Evolutionary conservation across 2,113 vertebrate genomes (phyloP), one percentile per base, ranked within the genome.

Genomic region (Phylloscopus whistleri): DNA sequence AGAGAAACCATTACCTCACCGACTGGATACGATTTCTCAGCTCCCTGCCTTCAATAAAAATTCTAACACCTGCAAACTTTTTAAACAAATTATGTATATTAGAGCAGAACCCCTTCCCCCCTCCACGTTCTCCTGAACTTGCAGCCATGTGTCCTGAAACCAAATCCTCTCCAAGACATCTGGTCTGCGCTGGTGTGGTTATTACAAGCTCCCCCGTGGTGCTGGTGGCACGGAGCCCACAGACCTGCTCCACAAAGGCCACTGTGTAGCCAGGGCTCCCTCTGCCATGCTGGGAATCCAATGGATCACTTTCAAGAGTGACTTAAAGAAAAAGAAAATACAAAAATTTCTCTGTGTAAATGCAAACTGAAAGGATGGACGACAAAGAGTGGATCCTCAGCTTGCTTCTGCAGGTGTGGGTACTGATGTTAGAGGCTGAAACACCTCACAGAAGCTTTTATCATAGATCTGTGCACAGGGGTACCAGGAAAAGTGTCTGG

Each of bases 21-120:
- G 0, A 56, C 76, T 89, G 80, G 51, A 78, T 89, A 55, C 7
- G 55, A 76, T 74, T 92, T 94, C 88, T 89, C 93, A 92, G 90
- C 92, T 94, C 95, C 73, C 69, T 35, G 56, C 86, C 86, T 96
- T 93, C 90, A 81, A 94, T 96, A 95, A 96, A 96, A 95, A 90
- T 92, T 84, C 88, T 93, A 96, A 95, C 95, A 95, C 95, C 94
- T 95, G 95, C 90, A 93, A 92, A 94, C 88, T 90, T 94, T 95
- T 94, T 62, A 88, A 86, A 86, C 79, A 94, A 94, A 90, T 95
- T 85, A 78, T 80, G 69, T 81, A 68, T 63, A 88, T 95, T 76
- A 87, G 79, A 74, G 79, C 58, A 90, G 88, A 89, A 90, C 18
- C 44, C 44, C 53, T 49, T 85, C 84, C 27, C 33, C 70, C 46